These are phyloP conservation scores for Apotomis capreana DNA, from an alignment of 2,888 invertebrate genomes.

Conservation along the genomic window DNA sequence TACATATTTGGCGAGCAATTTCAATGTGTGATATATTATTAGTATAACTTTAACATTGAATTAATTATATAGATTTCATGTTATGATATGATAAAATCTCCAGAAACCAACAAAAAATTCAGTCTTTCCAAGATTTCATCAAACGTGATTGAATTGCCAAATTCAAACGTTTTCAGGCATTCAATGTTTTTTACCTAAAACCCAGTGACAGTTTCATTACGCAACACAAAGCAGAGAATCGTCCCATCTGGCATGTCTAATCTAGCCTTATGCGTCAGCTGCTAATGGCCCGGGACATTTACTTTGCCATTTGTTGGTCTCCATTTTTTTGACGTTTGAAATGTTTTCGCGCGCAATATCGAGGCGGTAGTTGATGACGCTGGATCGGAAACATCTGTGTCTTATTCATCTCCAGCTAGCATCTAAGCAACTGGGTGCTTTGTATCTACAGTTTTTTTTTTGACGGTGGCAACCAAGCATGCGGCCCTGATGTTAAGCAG, in stretches of 20 bases:
- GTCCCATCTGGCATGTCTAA: constrained; percentile 20
- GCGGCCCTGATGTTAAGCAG: no score
- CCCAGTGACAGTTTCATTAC: constrained; percentile 3
- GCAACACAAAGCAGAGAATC: constrained; percentile 12
- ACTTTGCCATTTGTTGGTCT: constrained; percentile 33
- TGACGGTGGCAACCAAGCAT: no score
- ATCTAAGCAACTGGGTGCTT: no score
- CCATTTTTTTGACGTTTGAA: constrained; percentile 23
- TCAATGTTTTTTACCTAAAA: not conserved
- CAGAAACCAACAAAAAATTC: no score
- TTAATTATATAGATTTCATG: no score
- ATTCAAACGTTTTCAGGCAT: not conserved
- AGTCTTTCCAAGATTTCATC: not conserved
- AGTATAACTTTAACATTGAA: no score
- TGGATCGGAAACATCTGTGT: not conserved
- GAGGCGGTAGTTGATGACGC: not conserved
- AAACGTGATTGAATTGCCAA: not conserved
- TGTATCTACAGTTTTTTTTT: no score
- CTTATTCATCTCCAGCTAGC: not conserved
- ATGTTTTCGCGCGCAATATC: constrained; percentile 12
- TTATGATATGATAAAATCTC: no score
- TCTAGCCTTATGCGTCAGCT: constrained; percentile 16
- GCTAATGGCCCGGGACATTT: constrained; percentile 35
- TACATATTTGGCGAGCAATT: no score
- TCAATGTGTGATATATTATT: no score